A percentile compares a stretch with the other conserved stretches of the same genome.
Conservation (phyloP, 2,797 vertebrate genomes). For the Poliocrania exsul region DNA sequence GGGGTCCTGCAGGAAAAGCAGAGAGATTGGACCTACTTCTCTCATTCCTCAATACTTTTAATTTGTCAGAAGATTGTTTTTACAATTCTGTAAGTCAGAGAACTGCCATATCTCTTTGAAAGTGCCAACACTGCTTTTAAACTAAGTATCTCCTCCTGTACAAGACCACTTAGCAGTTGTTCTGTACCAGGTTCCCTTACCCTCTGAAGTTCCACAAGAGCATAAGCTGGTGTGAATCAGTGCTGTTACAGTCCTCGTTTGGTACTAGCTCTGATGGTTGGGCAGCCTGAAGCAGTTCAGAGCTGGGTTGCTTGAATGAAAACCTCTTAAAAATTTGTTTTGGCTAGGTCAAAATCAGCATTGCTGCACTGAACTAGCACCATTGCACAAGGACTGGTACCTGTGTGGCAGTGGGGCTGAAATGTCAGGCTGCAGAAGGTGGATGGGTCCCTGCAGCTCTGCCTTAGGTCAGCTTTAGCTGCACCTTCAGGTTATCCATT, state of each 20-base stretch:
- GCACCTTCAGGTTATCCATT: background rate
- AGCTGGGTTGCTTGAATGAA: background rate
- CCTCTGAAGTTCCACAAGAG: background rate
- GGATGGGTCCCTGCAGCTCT: background rate
- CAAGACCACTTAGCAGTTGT: background rate
- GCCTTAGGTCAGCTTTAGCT: background rate
- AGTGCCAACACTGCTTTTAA: background rate
- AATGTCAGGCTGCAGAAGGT: background rate
- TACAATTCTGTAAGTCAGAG: background rate
- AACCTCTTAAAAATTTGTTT: background rate
- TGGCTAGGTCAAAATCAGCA: background rate
- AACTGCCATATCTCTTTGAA: background rate
- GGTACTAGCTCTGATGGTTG: background rate
- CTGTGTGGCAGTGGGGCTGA: background rate
- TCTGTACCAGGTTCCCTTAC: background rate
- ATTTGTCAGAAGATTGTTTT: background rate
- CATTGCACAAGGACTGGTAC: background rate
- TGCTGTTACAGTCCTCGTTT: background rate
- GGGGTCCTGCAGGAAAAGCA: background rate
- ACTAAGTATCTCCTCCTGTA: background rate
- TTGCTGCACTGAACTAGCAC: background rate
- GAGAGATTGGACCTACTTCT: background rate
- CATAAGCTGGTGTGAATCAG: background rate
- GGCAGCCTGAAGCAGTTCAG: background rate
- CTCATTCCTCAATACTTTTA: background rate